Base-by-base conservation (phyloP, 1,140 invertebrate species). In the Phocides pigmalion region DNA sequence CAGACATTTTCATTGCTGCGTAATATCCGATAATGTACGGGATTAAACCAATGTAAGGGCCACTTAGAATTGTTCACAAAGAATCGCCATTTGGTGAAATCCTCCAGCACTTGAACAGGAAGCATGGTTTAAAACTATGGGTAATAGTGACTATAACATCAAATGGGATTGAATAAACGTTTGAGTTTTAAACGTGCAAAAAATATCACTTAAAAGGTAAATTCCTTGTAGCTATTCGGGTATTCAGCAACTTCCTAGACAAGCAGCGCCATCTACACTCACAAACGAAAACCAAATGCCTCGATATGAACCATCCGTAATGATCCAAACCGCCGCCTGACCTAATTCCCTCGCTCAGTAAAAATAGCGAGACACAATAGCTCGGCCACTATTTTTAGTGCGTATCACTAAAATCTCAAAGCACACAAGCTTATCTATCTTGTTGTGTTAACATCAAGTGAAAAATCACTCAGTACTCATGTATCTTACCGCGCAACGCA, bases 331-430 rank as follows among this genome's bases (percentile, higher is more conserved):
- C 25, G 47, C 25, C 75, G 63, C 42, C 54, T 84, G 89, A 89
- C 89, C 89, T 79, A 89, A 53, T 85, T 89, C 66, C 83, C 85
- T 82, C 81, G 81, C 70, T 72, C 74, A 84, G 78, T 87, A 90
- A 89, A 91, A 91, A 91, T 89, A 89, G 86, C 85, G 72, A 62
- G 66, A 75, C 73, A 87, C 89, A 89, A 89, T 91, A 89, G 85
- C 89, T 91, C 87, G 76, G 85, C 75, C 76, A 84, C 87, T 91
- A 91, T 91, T 89, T 89, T 81, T 89, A 89, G 83, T 83, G 70
- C 76, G 77, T 87, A 89, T 86, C 79, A 79, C 64, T 71, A 78
- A 83, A 84, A 82, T 84, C 69, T 79, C 62, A 77, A 79, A 74
- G 66, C 73, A 76, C 72, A 76, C 69, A 82, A 64, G 67, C 76